A percentile compares a stretch with the other conserved stretches of the same genome.
phyloP scores from a whole-genome alignment of 2,888 invertebrate genomes.

The Drosophila quinaria region DNA sequence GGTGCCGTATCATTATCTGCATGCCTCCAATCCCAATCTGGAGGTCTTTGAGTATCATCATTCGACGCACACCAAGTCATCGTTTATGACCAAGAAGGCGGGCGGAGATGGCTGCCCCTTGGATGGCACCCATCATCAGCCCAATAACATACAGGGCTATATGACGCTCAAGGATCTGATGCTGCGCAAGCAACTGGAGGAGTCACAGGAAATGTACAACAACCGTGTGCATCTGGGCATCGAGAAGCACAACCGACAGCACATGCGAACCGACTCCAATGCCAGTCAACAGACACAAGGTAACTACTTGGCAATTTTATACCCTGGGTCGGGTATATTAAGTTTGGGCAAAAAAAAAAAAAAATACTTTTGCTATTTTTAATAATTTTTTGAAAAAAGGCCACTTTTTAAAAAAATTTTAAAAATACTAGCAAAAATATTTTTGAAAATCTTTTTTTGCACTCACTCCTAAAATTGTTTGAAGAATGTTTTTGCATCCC shows the following conservation, averaged over 20 bases:
- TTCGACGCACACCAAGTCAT: conserved; percentile 81
- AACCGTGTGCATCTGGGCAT: conserved; percentile 87
- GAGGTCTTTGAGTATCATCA: conserved; percentile 87
- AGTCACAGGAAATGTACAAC: conserved; percentile 88
- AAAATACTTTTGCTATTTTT: too few species aligned
- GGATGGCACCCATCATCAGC: conserved; percentile 79
- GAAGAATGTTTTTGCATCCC: too few species aligned
- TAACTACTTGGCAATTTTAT: too few species aligned
- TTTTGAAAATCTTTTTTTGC: too few species aligned
- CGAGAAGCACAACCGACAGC: conserved; percentile 84
- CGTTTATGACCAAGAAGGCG: conserved; percentile 84
- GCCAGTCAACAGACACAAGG: conserved; percentile 63
- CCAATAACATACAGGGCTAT: conserved; percentile 89
- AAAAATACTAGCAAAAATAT: too few species aligned
- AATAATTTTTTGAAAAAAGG: too few species aligned
- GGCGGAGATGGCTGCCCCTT: conserved; percentile 82
- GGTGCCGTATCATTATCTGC: conserved; percentile 88
- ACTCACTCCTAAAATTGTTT: too few species aligned
- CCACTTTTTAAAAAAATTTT: too few species aligned
- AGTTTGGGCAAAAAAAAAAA: too few species aligned
- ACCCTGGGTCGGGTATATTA: too few species aligned
- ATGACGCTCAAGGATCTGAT: conserved; percentile 93
- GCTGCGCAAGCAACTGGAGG: conserved; percentile 91
- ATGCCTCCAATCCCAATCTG: conserved; percentile 90
- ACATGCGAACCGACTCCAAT: conserved; percentile 68